A percentile compares a stretch with the other conserved stretches of the same genome.
Conservation (phyloP, 1,140 invertebrate species). For the Coelopa frigida region DNA sequence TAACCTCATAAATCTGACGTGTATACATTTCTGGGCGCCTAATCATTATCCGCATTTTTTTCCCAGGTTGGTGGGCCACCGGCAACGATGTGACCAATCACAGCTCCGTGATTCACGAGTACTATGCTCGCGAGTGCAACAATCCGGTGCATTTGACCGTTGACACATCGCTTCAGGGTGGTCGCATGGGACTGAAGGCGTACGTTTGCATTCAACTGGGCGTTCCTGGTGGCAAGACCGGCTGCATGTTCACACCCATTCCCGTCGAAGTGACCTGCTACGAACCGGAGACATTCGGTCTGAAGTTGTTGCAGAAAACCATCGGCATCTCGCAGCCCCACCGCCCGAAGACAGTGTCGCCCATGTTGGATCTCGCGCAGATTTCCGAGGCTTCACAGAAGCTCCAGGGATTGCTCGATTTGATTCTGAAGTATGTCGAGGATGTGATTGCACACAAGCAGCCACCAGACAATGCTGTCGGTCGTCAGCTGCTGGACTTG, state of each 20-base stretch:
- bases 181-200: conserved; percentile 83
- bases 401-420: conserved; percentile 67
- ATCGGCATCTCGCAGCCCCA: conserved; percentile 51
- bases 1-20: conserved; percentile 13
- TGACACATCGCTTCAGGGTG: conserved; percentile 76
- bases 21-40: not conserved
- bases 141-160: conserved; percentile 92
- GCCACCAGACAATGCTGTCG: conserved; percentile 70
- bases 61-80: conserved; percentile 90
- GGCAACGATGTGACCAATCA: conserved; percentile 94
- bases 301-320: conserved; percentile 72
- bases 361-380: conserved; percentile 78
- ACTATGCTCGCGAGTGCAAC: conserved; percentile 87
- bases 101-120: conserved; percentile 95
- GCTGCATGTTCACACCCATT: conserved; percentile 93
- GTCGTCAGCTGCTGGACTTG: conserved; percentile 78
- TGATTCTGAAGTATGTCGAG: conserved; percentile 82
- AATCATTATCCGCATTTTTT: conserved; percentile 1
- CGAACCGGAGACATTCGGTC: conserved; percentile 79
- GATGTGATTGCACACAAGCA: conserved; percentile 71
- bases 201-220: conserved; percentile 77
- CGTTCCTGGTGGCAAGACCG: conserved; percentile 83
- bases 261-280: conserved; percentile 78
- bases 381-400: conserved; percentile 74
- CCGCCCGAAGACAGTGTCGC: conserved; percentile 60